phyloP scores from a whole-genome alignment of 1,140 invertebrate genomes.

The Megathymus violae region DNA sequence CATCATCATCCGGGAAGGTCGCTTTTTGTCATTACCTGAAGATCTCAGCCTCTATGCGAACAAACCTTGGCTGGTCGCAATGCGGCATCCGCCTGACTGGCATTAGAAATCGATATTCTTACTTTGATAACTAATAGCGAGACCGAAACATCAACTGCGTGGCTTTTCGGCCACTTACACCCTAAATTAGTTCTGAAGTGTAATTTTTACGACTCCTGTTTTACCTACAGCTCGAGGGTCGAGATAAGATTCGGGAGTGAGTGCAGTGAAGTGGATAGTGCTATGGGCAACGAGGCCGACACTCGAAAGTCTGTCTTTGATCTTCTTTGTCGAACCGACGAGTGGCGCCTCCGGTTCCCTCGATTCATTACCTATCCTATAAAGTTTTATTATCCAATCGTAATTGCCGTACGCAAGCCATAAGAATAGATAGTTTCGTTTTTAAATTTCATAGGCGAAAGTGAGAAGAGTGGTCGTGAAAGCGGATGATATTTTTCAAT shows the following conservation, averaged over 20 bases:
- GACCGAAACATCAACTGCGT: constrained; percentile 47
- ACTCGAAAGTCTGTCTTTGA: constrained; percentile 68
- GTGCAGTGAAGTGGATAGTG: constrained; percentile 60
- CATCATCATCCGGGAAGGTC: constrained; percentile 51
- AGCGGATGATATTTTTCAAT: constrained; percentile 64
- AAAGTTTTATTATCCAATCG: constrained; percentile 57
- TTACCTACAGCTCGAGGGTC: constrained; percentile 71
- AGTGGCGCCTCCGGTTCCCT: constrained; percentile 56
- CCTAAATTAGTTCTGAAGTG: constrained; percentile 63
- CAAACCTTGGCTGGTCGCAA: constrained; percentile 55
- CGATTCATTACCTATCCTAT: constrained; percentile 49
- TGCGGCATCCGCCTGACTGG: constrained; percentile 59
- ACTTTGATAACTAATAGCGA: constrained; percentile 69
- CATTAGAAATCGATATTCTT: constrained; percentile 75
- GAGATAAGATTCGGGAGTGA: constrained; percentile 67
- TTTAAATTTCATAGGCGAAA: constrained; percentile 58
- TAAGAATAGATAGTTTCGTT: constrained; percentile 55
- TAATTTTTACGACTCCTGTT: constrained; percentile 79
- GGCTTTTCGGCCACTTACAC: constrained; percentile 53
- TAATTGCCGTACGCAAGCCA: constrained; percentile 52
- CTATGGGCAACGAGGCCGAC: constrained; percentile 52
- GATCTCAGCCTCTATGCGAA: constrained; percentile 15
- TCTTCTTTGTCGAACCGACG: constrained; percentile 52
- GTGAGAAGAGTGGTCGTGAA: constrained; percentile 56
- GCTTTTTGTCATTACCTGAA: constrained; percentile 63